Evolutionary conservation across 2,797 vertebrate species (phyloP).

Genomic region (Mormyrops boulengeri): DNA sequence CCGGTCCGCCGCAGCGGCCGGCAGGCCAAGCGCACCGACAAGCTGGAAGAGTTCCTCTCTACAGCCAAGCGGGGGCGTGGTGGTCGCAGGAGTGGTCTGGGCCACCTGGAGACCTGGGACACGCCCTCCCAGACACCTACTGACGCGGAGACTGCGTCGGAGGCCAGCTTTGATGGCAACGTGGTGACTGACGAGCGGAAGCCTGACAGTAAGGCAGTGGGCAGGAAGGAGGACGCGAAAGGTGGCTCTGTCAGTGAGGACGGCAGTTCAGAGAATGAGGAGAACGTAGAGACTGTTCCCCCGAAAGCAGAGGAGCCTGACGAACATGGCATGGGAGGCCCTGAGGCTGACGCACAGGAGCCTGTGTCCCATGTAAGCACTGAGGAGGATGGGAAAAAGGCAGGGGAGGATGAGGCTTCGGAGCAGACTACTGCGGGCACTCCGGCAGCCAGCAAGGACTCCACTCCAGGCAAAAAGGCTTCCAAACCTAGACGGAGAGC

Average conservation of each 20-base stretch:
- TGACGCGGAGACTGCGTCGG: conserved; percentile 84
- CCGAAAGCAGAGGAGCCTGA: conserved; percentile 38
- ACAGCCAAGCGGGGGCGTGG: conserved; percentile 72
- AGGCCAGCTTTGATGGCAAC: conserved; percentile 85
- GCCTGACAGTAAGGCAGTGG: conserved; percentile 50
- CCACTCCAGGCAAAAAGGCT: conserved; percentile 49
- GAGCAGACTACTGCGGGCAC: conserved; percentile 46
- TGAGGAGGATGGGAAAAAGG: conserved; percentile 43
- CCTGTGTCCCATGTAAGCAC: conserved; percentile 38
- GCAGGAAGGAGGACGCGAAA: conserved; percentile 34
- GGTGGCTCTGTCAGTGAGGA: conserved; percentile 48
- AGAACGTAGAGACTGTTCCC: background rate
- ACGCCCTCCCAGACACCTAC: conserved; percentile 79
- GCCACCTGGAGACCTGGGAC: conserved; percentile 75
- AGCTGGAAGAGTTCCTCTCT: conserved; percentile 90
- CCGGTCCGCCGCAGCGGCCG: conserved; percentile 85
- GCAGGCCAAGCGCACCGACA: conserved; percentile 87
- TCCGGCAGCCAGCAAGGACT: conserved; percentile 50
- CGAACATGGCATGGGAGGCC: conserved; percentile 33
- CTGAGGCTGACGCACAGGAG: conserved; percentile 29
- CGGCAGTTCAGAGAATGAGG: conserved; percentile 60
- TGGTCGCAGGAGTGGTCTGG: conserved; percentile 61
- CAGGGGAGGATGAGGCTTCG: conserved; percentile 29
- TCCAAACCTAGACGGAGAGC: conserved; percentile 34
- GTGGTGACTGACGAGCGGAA: conserved; percentile 50